Conservation (phyloP, 23 tunicate species). For the Pegea sp. region DNA sequence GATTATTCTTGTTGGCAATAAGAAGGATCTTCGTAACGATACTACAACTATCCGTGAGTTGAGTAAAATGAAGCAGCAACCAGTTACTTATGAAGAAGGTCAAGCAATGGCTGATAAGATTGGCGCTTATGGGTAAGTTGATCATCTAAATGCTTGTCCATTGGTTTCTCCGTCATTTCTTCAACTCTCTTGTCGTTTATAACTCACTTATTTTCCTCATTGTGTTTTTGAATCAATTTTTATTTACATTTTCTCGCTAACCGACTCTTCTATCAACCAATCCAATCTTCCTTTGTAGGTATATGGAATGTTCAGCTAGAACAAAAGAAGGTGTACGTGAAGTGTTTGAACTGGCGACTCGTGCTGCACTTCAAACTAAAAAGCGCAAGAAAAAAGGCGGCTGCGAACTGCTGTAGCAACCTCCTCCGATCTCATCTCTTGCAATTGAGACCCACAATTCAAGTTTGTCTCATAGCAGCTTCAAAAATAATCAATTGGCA, state of each 20-base stretch:
- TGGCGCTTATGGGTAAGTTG: constrained; percentile 84
- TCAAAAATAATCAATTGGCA: too few relatives aligned
- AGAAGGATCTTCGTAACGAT: constrained; percentile 87
- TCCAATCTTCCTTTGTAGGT: constrained; percentile 8
- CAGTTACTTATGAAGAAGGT: constrained; percentile 84
- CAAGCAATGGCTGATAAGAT: constrained; percentile 93
- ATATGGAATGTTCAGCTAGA: constrained; percentile 93
- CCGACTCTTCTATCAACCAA: constrained; percentile 1
- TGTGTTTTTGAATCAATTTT: too few relatives aligned
- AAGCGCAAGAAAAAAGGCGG: constrained; percentile 76
- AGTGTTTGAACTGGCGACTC: constrained; percentile 92
- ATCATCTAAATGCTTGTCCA: neutral
- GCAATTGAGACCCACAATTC: too few relatives aligned
- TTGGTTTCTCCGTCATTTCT: too few relatives aligned
- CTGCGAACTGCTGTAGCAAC: constrained; percentile 78
- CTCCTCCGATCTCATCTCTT: too few relatives aligned
- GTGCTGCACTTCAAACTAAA: constrained; percentile 80
- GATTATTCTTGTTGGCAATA: constrained; percentile 94
- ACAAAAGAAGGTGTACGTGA: constrained; percentile 92
- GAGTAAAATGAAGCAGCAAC: constrained; percentile 60
- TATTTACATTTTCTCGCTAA: too few relatives aligned
- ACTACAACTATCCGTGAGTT: constrained; percentile 55
- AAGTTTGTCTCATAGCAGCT: too few relatives aligned
- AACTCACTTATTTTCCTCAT: too few relatives aligned
- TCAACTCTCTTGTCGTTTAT: too few relatives aligned